Evolutionary conservation across 2,888 invertebrate genomes (phyloP).

Genomic region (Dichetophora obliterata): DNA sequence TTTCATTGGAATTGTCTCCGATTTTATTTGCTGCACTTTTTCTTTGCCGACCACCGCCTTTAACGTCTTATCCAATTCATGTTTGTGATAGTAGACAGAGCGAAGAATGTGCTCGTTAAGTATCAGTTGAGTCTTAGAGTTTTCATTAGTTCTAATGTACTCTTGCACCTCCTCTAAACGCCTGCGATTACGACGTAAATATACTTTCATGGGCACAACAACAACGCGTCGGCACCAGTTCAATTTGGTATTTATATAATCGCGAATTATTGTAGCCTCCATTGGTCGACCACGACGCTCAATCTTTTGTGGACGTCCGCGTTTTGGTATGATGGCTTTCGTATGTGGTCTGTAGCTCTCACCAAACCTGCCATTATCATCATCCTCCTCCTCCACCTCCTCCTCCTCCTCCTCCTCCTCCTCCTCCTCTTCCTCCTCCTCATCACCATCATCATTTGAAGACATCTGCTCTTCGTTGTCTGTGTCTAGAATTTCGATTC

Average conservation of each 20-base stretch:
- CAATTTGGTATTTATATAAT: constrained; percentile 43
- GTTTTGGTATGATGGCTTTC: not conserved
- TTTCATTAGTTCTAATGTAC: constrained; percentile 54
- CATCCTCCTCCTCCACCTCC: not conserved
- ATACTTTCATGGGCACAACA: constrained; percentile 57
- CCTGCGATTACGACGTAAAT: constrained; percentile 56
- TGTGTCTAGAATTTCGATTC: no score
- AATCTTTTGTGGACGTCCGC: constrained; percentile 17
- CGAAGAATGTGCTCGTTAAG: constrained; percentile 56
- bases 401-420: not conserved
- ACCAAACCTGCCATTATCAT: not conserved
- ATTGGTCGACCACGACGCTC: constrained; percentile 31
- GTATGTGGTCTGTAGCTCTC: not conserved
- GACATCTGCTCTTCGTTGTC: not conserved
- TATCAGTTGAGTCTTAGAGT: constrained; percentile 48
- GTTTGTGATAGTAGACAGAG: constrained; percentile 60
- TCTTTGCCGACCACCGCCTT: not conserved
- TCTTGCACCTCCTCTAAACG: constrained; percentile 48
- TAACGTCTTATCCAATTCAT: constrained; percentile 35
- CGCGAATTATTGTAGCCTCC: constrained; percentile 38
- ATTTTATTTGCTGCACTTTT: not conserved
- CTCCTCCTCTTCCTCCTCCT: not conserved
- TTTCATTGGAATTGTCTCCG: not conserved
- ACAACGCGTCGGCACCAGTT: constrained; percentile 58
- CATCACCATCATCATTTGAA: not conserved